phyloP scores from a whole-genome alignment of 2,797 vertebrate genomes.

The Alfaro cultratus region DNA sequence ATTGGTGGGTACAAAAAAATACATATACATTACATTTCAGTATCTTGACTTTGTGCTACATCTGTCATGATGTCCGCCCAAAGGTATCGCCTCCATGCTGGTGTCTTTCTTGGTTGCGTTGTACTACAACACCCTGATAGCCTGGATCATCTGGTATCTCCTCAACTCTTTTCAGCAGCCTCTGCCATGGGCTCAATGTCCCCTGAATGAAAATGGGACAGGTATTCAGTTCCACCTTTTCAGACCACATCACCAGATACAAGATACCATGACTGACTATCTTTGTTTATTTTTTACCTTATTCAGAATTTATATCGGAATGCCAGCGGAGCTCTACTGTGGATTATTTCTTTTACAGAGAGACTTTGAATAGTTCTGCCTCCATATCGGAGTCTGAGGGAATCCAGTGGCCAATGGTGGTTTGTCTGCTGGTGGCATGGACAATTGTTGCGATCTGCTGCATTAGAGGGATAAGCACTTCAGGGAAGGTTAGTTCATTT shows the following conservation, averaged over 20 bases:
- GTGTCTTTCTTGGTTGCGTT: slow-evolving; percentile 89
- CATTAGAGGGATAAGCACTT: slow-evolving; percentile 91
- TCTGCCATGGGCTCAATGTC: slow-evolving; percentile 89
- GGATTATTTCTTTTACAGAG: slow-evolving; percentile 93
- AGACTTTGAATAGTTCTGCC: slow-evolving; percentile 85
- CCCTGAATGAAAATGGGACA: slow-evolving; percentile 81
- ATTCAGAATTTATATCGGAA: slow-evolving; percentile 81
- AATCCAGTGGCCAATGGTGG: slow-evolving; percentile 88
- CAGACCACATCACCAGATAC: not conserved
- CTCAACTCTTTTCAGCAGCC: slow-evolving; percentile 96
- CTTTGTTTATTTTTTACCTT: slow-evolving; percentile 17
- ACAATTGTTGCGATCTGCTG: slow-evolving; percentile 84
- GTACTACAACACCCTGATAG: slow-evolving; percentile 94
- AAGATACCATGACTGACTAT: not conserved
- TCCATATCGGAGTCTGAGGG: slow-evolving; percentile 84
- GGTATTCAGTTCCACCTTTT: slow-evolving; percentile 72
- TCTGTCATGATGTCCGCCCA: slow-evolving; percentile 29
- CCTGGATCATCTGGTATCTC: slow-evolving; percentile 96
- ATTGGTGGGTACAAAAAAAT: slow-evolving; percentile 80
- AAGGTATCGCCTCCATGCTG: slow-evolving; percentile 89
- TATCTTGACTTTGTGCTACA: not conserved
- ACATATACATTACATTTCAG: not conserved
- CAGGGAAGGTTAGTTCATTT: slow-evolving; percentile 89
- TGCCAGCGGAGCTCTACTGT: slow-evolving; percentile 87
- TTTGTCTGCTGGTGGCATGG: slow-evolving; percentile 87